Evolutionary conservation across 2,888 invertebrate genomes (phyloP), one percentile per base, ranked within the genome.

Genomic region (Cylloceria caligata): DNA sequence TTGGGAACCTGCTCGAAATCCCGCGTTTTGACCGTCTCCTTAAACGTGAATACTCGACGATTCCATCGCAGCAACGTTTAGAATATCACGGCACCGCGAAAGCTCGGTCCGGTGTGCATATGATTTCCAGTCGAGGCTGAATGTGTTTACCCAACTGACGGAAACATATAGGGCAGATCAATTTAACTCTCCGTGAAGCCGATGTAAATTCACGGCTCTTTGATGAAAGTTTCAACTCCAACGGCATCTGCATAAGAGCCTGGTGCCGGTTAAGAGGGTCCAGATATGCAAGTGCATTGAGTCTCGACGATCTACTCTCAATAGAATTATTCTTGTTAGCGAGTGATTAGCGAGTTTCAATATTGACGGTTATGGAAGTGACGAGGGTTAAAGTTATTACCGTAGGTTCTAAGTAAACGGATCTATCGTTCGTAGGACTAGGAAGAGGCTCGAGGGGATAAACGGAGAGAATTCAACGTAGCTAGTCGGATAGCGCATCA

Each of bases 321-420:
- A 71, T 71, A 57, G 71, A 45, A 71, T 71, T 71, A 69, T 71
- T 71, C 71, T 71, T 71, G 60, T 71, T 71, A 71, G 71, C 71
- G 71, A 71, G 71, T 71, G 71, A 71, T 71, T 71, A 71, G 71
- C 60, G 71, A 57, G 71, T 57, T 71, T 71, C 71, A 71, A 55
- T 67, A 42, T 60, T 49, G n/a, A 67, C 39, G 52, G 34, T 62
- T 73, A 60, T 49, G 36, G 60, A 68, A 60, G 49, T 73, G 49
- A 73, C 34, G 60, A 79, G 42, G 55, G 65, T 39, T 73, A 49
- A 60, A 62, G 65, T 79, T 65, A 67, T 73, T 36, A 72, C 45
- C 72, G 65, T 73, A 47, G 71, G 71, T 71, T 60, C 60, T 71
- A 60, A 71, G 71, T 71, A 71, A 71, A 71, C 71, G 71, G 71